Evolutionary conservation across 2,797 vertebrate species (phyloP).

Genomic region (Megalops cyprinoides): DNA sequence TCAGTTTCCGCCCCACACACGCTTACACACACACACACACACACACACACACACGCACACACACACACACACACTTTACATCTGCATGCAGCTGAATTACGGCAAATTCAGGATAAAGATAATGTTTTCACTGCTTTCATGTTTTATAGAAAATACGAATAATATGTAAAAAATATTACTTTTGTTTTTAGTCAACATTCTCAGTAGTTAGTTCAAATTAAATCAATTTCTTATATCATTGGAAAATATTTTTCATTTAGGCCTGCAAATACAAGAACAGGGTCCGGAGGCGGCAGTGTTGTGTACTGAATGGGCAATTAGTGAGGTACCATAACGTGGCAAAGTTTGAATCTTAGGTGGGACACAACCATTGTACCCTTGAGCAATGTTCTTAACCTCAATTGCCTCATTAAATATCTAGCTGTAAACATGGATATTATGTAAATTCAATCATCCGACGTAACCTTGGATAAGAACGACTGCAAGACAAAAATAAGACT

Average conservation of each 20-base stretch:
- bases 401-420: too few relatives aligned
- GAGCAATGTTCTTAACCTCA: too few relatives aligned
- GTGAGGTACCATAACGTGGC: background rate
- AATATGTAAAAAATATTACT: background rate
- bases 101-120: too few relatives aligned
- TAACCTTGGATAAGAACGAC: background rate
- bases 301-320: background rate
- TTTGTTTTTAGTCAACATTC: background rate
- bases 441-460: background rate
- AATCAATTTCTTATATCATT: background rate
- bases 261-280: background rate
- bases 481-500: background rate
- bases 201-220: too few relatives aligned
- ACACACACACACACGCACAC: too few relatives aligned
- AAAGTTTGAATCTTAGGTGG: background rate
- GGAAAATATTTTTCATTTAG: background rate
- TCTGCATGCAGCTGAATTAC: too few relatives aligned
- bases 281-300: background rate
- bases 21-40: constrained; percentile 31
- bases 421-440: background rate
- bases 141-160: too few relatives aligned
- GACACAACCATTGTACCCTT: too few relatives aligned
- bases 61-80: too few relatives aligned
- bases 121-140: too few relatives aligned
- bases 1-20: constrained; percentile 33